Conservation (phyloP, 2,797 vertebrate genomes). For the Lycodopsis pacificus region DNA sequence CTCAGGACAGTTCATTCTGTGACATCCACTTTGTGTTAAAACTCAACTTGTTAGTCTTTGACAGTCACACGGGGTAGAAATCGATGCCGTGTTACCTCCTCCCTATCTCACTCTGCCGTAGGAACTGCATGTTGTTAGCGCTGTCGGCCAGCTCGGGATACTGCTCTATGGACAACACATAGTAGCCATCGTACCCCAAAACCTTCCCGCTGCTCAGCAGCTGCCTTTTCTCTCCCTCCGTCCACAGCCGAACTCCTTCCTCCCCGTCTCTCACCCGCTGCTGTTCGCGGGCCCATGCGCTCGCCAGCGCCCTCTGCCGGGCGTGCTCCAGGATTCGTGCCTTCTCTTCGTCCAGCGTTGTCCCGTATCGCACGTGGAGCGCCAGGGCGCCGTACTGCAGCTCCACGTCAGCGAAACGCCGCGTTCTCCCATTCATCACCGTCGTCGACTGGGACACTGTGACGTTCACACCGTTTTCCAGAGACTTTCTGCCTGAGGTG, state of each 20-base stretch:
- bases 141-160: conserved; percentile 99
- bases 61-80: conserved; percentile 32
- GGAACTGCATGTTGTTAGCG: conserved; percentile 98
- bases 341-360: conserved; percentile 96
- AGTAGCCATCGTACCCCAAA: conserved; percentile 97
- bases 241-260: conserved; percentile 96
- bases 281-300: conserved; percentile 96
- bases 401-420: conserved; percentile 97
- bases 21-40: conserved; percentile 63
- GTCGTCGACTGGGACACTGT: conserved; percentile 98
- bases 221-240: conserved; percentile 98
- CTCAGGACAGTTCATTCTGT: conserved; percentile 46
- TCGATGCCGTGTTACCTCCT: conserved; percentile 94
- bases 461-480: conserved; percentile 97
- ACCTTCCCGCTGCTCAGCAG: conserved; percentile 97
- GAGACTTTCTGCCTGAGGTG: conserved; percentile 92
- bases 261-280: conserved; percentile 96
- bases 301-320: conserved; percentile 92
- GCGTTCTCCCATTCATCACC: conserved; percentile 94
- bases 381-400: conserved; percentile 94
- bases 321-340: conserved; percentile 96
- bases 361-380: conserved; percentile 96
- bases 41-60: conserved; percentile 51
- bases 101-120: conserved; percentile 98
- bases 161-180: conserved; percentile 98